Percentiles rank a stretch among this genome's conserved stretches.
phyloP scores from a whole-genome alignment of 2,888 invertebrate species.

The Cyaniris semiargus region DNA sequence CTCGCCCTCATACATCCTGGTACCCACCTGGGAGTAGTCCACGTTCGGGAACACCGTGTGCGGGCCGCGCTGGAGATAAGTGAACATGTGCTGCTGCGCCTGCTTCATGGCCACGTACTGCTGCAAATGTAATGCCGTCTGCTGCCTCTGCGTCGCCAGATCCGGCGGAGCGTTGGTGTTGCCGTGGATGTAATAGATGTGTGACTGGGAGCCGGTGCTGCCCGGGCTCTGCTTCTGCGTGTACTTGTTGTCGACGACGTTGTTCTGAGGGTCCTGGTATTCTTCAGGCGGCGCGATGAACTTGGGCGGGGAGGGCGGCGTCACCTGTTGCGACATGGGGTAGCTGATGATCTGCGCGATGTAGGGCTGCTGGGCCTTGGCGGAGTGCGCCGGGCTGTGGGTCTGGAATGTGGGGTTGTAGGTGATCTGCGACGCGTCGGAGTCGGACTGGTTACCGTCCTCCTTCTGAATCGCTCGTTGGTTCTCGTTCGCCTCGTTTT shows the following conservation, averaged over 20 bases:
- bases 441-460: conserved; percentile 46
- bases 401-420: conserved; percentile 79
- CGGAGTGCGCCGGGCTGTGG: conserved; percentile 72
- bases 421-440: conserved; percentile 71
- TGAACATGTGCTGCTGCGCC: conserved; percentile 76
- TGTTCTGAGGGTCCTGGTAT: conserved; percentile 73
- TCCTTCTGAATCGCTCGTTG: conserved; percentile 60
- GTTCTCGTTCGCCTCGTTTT: conserved; percentile 61
- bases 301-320: conserved; percentile 70
- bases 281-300: conserved; percentile 74
- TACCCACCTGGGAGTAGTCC: conserved; percentile 57
- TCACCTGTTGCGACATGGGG: conserved; percentile 73
- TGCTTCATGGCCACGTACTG: conserved; percentile 79
- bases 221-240: conserved; percentile 48
- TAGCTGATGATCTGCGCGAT: conserved; percentile 75
- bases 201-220: conserved; percentile 55
- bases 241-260: conserved; percentile 58
- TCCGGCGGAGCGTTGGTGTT: conserved; percentile 62
- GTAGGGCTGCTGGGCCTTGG: conserved; percentile 69
- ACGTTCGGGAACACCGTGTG: conserved; percentile 71
- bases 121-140: conserved; percentile 73
- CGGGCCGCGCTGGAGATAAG: conserved; percentile 68
- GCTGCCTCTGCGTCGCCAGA: conserved; percentile 70
- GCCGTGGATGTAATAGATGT: conserved; percentile 74
- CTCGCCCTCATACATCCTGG: conserved; percentile 65